A percentile compares a stretch with the other conserved stretches of the same genome.
phyloP scores from a whole-genome alignment of 2,113 vertebrate genomes.

The Gavia stellata region DNA sequence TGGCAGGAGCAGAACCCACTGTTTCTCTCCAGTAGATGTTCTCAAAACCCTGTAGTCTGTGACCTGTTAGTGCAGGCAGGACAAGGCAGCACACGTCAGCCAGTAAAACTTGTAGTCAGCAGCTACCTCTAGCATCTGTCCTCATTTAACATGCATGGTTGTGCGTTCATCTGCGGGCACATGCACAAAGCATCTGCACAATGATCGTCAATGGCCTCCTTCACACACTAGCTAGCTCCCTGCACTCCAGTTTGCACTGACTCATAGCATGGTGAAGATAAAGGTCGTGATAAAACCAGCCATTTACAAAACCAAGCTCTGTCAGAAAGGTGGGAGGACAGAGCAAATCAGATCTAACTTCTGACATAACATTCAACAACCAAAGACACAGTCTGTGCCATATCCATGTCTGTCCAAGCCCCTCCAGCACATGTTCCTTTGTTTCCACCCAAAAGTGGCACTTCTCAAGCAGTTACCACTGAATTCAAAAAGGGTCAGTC shows the following conservation, averaged over 20 bases:
- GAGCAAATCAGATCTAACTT: not conserved
- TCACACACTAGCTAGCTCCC: not conserved
- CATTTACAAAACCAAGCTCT: not conserved
- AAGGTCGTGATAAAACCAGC: not conserved
- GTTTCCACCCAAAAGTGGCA: not conserved
- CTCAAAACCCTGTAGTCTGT: not conserved
- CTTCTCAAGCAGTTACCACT: not conserved
- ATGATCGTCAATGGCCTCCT: not conserved
- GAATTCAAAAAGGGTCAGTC: not conserved
- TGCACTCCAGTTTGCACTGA: not conserved
- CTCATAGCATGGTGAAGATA: fast-evolving
- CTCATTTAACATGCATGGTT: not conserved
- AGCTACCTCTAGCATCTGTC: not conserved
- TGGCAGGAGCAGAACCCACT: not conserved
- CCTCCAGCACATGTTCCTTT: not conserved
- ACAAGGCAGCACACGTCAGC: not conserved
- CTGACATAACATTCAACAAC: not conserved
- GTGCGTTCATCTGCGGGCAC: not conserved
- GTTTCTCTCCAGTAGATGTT: not conserved
- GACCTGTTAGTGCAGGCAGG: not conserved
- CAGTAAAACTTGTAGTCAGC: not conserved
- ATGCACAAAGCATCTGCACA: not conserved
- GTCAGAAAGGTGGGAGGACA: not conserved
- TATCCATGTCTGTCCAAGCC: not conserved
- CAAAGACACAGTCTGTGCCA: not conserved